Conservation (phyloP, 2,113 vertebrate genomes). For the Lepus americanus region DNA sequence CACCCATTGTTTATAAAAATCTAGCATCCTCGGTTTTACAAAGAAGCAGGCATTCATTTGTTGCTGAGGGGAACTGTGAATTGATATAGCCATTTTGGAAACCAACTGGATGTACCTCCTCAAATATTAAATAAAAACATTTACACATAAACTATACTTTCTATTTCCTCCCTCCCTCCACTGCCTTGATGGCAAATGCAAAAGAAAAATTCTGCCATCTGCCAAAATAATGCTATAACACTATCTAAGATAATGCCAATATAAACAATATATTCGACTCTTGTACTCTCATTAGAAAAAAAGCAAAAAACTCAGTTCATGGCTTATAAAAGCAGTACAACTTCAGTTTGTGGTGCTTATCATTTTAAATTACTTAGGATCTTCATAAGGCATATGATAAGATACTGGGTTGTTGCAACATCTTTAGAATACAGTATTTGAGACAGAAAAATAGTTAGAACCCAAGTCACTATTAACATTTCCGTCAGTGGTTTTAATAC, state of each 20-base stretch:
- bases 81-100: background rate
- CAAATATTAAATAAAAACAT: conserved; percentile 47
- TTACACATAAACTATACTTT: background rate
- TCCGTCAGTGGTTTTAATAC: background rate
- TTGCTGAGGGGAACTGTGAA: background rate
- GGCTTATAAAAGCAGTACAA: conserved; percentile 41
- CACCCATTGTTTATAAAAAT: conserved; percentile 4
- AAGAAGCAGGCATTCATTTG: background rate
- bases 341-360: conserved; percentile 13
- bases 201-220: conserved; percentile 8
- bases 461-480: conserved; percentile 1
- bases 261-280: conserved; percentile 30
- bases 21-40: background rate
- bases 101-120: conserved; percentile 1
- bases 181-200: background rate
- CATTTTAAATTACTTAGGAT: background rate
- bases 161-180: background rate
- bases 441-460: conserved; percentile 29
- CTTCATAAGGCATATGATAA: background rate
- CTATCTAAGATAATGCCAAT: background rate
- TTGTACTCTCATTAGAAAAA: conserved; percentile 34
- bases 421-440: conserved; percentile 27
- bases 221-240: conserved; percentile 6
- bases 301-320: conserved; percentile 28
- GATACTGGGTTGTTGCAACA: background rate